phyloP scores from a whole-genome alignment of 2,888 invertebrate species.

The Protodeltote pygarga region DNA sequence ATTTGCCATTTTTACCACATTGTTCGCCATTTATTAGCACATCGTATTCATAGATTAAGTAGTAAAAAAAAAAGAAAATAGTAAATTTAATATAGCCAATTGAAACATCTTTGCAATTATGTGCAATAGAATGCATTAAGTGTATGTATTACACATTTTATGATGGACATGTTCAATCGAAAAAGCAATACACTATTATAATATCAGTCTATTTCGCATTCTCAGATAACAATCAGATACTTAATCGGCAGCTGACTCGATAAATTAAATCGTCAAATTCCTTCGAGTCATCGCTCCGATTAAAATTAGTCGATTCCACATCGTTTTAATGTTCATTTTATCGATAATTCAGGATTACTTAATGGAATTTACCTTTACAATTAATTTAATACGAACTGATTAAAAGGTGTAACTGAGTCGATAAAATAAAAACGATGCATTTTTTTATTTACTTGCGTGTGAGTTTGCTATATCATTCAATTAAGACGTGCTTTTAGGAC shows the following conservation, averaged over 20 bases:
- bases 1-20: too few species aligned
- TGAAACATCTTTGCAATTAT: too few species aligned
- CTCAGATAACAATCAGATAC: conserved; percentile 45
- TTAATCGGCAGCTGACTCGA: conserved; percentile 42
- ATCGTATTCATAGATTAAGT: too few species aligned
- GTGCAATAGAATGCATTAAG: conserved; percentile 9
- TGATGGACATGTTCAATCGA: conserved; percentile 13
- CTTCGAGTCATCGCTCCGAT: conserved; percentile 38
- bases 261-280: conserved; percentile 42
- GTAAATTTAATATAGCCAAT: too few species aligned
- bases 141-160: conserved; percentile 9
- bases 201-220: conserved; percentile 40
- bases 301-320: conserved; percentile 28
- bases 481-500: conserved; percentile 20
- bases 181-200: conserved; percentile 16
- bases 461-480: conserved; percentile 26
- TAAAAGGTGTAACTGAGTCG: conserved; percentile 18
- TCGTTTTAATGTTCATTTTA: conserved; percentile 13
- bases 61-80: too few species aligned
- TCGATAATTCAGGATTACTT: conserved; percentile 6
- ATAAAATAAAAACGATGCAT: conserved; percentile 3
- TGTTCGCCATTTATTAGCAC: too few species aligned
- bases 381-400: conserved; percentile 3
- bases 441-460: conserved; percentile 8
- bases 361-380: conserved; percentile 1